These are phyloP conservation scores for Protobothrops flavoviridis DNA, from an alignment of 2,113 vertebrate species.

Conservation along the genomic window DNA sequence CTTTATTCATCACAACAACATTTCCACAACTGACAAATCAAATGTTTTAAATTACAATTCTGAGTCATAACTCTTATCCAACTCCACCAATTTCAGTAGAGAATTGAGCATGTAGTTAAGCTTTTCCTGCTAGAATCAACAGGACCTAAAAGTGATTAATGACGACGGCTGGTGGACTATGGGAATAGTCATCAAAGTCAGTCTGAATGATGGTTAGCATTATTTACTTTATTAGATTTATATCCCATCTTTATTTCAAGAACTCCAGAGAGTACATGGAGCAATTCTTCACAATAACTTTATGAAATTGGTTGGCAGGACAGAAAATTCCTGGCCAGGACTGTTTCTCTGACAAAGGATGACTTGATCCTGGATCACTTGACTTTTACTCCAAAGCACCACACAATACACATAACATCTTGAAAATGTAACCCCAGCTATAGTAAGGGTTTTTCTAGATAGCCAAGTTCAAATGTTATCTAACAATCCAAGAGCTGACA, in stretches of 20 bases:
- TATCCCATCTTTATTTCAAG: not conserved
- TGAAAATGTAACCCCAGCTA: not conserved
- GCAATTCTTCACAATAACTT: not conserved
- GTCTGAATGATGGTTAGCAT: not conserved
- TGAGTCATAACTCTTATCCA: not conserved
- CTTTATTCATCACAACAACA: slow-evolving; percentile 9
- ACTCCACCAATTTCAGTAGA: not conserved
- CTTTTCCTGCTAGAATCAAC: not conserved
- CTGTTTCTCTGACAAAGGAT: not conserved
- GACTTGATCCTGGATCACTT: not conserved
- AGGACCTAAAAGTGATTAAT: not conserved
- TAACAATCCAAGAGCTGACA: not conserved
- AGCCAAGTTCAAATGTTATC: not conserved
- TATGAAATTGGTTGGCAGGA: not conserved
- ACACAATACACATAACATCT: not conserved
- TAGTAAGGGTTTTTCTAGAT: not conserved
- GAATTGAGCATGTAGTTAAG: not conserved
- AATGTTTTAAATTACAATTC: not conserved
- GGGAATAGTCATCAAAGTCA: not conserved
- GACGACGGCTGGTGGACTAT: not conserved
- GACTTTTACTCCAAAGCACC: not conserved
- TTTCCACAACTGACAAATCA: not conserved
- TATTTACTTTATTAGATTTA: not conserved
- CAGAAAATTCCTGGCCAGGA: not conserved
- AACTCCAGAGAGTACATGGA: not conserved